Percentiles rank a stretch among this genome's conserved stretches.
phyloP scores from a whole-genome alignment of 2,113 vertebrate genomes.

The Brachyhypopomus gauderio region DNA sequence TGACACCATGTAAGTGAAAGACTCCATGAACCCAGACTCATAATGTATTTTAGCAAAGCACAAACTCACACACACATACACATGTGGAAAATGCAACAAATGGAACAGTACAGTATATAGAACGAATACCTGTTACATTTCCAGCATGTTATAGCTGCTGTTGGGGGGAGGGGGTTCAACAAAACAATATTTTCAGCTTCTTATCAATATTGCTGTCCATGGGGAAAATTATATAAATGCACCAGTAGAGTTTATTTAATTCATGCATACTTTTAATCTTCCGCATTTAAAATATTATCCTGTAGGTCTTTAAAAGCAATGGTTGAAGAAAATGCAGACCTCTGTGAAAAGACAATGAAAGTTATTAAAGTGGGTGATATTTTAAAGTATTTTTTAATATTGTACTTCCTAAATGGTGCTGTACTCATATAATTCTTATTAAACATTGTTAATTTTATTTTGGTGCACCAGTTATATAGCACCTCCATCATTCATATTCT shows the following conservation, averaged over 20 bases:
- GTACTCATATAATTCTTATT: not conserved
- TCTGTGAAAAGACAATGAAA: conserved; percentile 50
- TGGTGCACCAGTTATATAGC: not conserved
- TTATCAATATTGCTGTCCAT: too few species aligned
- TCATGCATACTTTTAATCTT: not conserved
- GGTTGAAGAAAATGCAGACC: conserved; percentile 57
- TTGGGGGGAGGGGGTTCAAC: too few species aligned
- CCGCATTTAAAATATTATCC: not conserved
- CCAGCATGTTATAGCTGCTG: not conserved
- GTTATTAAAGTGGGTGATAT: conserved; percentile 38
- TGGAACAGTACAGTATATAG: too few species aligned
- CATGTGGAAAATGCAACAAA: too few species aligned
- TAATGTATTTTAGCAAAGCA: not conserved
- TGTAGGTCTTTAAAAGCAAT: conserved; percentile 65
- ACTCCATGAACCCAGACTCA: not conserved
- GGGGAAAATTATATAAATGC: not conserved
- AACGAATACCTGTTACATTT: not conserved
- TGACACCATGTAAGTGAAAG: conserved; percentile 65
- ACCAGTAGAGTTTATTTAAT: not conserved
- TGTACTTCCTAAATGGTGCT: not conserved
- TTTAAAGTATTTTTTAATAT: too few species aligned
- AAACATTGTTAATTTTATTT: not conserved
- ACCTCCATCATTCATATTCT: not conserved
- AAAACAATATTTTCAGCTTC: too few species aligned
- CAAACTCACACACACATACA: too few species aligned